Evolutionary conservation across 2,888 invertebrate species (phyloP), one percentile per base, ranked within the genome.

Genomic region (Sinotaia quadrata): DNA sequence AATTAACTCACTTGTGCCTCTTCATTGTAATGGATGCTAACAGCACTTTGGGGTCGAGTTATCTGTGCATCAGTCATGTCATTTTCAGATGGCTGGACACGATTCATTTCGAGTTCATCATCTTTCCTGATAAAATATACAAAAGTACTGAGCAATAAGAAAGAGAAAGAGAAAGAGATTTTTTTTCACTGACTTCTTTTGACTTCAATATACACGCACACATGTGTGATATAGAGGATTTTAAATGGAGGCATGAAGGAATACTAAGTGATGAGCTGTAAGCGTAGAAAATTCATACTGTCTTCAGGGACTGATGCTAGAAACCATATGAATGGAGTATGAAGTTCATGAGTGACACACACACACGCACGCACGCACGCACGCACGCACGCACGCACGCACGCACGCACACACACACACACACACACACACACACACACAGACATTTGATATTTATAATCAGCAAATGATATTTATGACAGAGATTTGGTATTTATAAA

Each of bases 11-110:
- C 58, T 21, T 37, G 2, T 34, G 58, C 58, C 24, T 58, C 34
- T 27, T 58, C 58, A 37, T 58, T 27, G 29, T 24, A 58, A 36
- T 58, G 18, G 2, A 58, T 10, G 41, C 58, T 58, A 4, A 21
- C 37, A 4, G 37, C 8, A 21, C 58, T 58, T 34, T 58, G 34
- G 8, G 57, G 2, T 15, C 18, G 34, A 4, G 2, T 24, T 27
- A 15, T 2, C 5, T 24, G 10, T n/a, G 34, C 37, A n/a, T 54
- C 33, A 29, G 54, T 10, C 31, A n/a, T 21, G 10, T 37, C 58
- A 31, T 12, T 4, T n/a, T n/a, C 24, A 41, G 37, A 41, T 18
- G 58, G 58, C 8, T 34, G 36, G 8, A 58, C 41, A 15, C 37
- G 36, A 27, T 31, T 34, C 24, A 34, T n/a, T 4, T n/a, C 24